These are phyloP conservation scores for Aphelocoma californica DNA, from an alignment of 2,797 vertebrate species.

Conservation along the genomic window DNA sequence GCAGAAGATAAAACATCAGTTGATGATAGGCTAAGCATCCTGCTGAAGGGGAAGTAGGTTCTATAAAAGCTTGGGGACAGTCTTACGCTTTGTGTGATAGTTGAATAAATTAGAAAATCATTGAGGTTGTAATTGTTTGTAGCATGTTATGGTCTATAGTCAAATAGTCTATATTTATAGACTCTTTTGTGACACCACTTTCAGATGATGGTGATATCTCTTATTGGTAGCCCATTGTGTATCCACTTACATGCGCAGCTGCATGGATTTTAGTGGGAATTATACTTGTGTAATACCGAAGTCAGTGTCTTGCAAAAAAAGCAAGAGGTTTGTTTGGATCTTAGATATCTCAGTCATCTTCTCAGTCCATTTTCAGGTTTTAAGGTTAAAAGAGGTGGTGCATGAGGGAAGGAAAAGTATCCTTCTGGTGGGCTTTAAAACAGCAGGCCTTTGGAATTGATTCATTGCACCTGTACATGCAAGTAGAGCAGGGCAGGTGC, in stretches of 20 bases:
- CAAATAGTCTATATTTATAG: not conserved
- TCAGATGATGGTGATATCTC: not conserved
- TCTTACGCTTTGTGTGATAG: not conserved
- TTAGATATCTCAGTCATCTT: not conserved
- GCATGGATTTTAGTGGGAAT: not conserved
- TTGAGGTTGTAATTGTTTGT: not conserved
- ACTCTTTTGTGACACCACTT: not conserved
- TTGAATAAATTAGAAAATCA: not conserved
- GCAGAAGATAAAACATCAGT: slow-evolving; percentile 97
- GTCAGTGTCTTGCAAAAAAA: not conserved
- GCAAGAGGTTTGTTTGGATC: not conserved
- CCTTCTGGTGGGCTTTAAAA: not conserved
- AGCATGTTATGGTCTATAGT: not conserved
- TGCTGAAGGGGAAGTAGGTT: slow-evolving; percentile 96
- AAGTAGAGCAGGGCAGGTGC: not conserved
- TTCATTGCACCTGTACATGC: fast-evolving
- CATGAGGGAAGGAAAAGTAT: not conserved
- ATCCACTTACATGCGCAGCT: not conserved
- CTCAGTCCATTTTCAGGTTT: not conserved
- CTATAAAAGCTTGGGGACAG: not conserved
- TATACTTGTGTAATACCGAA: not conserved
- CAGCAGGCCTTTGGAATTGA: not conserved
- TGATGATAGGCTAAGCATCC: slow-evolving; percentile 94
- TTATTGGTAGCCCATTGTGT: not conserved
- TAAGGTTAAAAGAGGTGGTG: not conserved